These are phyloP conservation scores for Drosophila sturtevanti DNA, from an alignment of 1,140 invertebrate genomes.

Conservation along the genomic window DNA sequence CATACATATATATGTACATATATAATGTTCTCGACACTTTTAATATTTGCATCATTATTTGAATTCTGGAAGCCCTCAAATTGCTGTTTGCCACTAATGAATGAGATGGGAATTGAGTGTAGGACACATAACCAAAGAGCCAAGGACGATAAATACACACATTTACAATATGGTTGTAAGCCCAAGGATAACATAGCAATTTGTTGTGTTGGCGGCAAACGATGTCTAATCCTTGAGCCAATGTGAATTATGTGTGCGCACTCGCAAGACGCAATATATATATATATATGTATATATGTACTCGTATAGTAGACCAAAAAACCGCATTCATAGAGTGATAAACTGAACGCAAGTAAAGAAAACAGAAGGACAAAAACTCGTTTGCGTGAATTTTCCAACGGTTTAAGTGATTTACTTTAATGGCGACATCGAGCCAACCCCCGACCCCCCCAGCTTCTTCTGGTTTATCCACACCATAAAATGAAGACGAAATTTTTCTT, in stretches of 20 bases:
- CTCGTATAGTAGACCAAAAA: neutral
- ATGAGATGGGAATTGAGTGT: constrained; percentile 9
- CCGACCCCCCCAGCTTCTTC: neutral
- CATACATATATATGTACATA: neutral
- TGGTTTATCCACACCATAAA: too few species aligned
- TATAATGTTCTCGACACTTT: constrained; percentile 1
- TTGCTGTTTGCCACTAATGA: constrained; percentile 13
- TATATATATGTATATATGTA: neutral
- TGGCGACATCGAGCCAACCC: neutral
- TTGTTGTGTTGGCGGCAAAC: constrained; percentile 42
- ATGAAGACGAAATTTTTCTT: neutral
- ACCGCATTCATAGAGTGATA: constrained; percentile 1
- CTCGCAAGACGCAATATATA: constrained; percentile 23
- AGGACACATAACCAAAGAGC: constrained; percentile 5
- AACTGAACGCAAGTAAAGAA: neutral
- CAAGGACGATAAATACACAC: constrained; percentile 9
- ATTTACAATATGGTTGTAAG: constrained; percentile 26
- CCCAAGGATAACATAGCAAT: constrained; percentile 62
- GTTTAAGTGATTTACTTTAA: constrained; percentile 74
- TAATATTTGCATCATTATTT: constrained; percentile 4
- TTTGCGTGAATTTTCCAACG: constrained; percentile 43
- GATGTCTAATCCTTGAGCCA: constrained; percentile 71
- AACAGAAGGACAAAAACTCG: constrained; percentile 3
- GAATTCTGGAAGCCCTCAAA: constrained; percentile 6
- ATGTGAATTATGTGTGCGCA: constrained; percentile 63